Conservation (phyloP, 1,140 invertebrate species). For the Drosophila lini region DNA sequence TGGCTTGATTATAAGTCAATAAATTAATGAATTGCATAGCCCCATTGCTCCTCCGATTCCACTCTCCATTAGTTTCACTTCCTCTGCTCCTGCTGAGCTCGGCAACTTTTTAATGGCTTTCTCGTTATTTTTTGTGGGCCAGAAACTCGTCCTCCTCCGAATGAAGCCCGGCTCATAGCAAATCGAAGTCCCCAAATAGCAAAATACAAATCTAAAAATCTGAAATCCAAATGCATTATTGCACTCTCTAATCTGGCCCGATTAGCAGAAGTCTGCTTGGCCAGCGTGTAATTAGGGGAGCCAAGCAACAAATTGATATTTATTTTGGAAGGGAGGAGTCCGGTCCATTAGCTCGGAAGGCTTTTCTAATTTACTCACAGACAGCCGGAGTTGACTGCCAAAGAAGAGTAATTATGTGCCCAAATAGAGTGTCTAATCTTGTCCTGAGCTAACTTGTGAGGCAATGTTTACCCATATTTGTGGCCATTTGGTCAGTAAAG, state of each 20-base stretch:
- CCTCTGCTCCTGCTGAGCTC: conserved; percentile 27
- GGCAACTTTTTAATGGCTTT: conserved; percentile 55
- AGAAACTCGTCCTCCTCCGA: conserved; percentile 4
- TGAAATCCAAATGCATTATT: conserved; percentile 40
- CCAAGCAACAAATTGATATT: conserved; percentile 43
- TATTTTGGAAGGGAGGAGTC: conserved; percentile 18
- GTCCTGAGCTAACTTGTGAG: not conserved
- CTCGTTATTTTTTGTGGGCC: conserved; percentile 32
- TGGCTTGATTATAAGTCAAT: conserved; percentile 75
- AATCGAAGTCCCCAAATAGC: conserved; percentile 32
- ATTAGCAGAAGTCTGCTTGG: conserved; percentile 20
- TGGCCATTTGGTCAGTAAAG: not conserved
- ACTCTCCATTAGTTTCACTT: conserved; percentile 34
- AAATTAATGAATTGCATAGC: conserved; percentile 75
- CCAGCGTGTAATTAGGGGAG: conserved; percentile 32
- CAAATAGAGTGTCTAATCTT: conserved; percentile 1
- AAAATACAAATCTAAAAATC: conserved; percentile 17
- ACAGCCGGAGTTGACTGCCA: conserved; percentile 5
- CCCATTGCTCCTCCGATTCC: conserved; percentile 6
- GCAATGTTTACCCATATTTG: not conserved
- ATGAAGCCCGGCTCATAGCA: conserved; percentile 10
- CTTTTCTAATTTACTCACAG: conserved; percentile 10
- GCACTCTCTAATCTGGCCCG: conserved; percentile 23
- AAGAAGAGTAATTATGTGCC: conserved; percentile 15
- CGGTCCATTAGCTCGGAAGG: conserved; percentile 9